Evolutionary conservation across 2,113 vertebrate genomes (phyloP).

Genomic region (Coryphaenoides rupestris): DNA sequence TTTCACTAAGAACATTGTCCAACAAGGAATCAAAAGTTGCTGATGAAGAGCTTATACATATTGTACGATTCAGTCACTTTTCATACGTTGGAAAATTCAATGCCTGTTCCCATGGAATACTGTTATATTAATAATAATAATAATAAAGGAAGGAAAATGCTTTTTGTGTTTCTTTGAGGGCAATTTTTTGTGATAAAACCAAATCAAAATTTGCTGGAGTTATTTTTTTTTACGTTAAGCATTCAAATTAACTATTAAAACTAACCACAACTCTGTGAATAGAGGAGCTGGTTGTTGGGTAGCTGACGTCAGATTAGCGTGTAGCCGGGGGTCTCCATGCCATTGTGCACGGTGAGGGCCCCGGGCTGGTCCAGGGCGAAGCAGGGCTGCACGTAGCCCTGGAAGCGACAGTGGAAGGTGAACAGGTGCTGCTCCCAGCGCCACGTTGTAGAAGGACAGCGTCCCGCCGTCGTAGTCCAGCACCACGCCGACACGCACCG

Average conservation of each 20-base stretch:
- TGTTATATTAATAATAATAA: constrained; percentile 67
- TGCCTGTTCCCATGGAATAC: constrained; percentile 81
- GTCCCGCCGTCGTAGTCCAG: constrained; percentile 81
- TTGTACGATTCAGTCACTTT: constrained; percentile 63
- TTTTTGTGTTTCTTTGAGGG: neutral
- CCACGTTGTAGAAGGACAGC: constrained; percentile 86
- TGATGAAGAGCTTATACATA: constrained; percentile 47
- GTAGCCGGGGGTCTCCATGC: constrained; percentile 67
- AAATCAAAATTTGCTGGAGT: too few relatives aligned
- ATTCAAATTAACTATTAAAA: neutral
- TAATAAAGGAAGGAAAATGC: constrained; percentile 23
- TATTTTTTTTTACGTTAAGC: too few relatives aligned
- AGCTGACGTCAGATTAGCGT: constrained; percentile 28
- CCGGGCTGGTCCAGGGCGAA: constrained; percentile 88
- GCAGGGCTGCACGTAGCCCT: constrained; percentile 82
- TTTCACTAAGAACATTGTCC: constrained; percentile 30
- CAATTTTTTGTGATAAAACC: too few relatives aligned
- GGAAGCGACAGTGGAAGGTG: constrained; percentile 78
- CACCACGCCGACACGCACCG: constrained; percentile 74
- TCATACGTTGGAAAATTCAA: constrained; percentile 71
- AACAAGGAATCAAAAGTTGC: constrained; percentile 5
- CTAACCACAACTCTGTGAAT: neutral
- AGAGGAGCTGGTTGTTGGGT: neutral
- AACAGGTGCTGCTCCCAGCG: constrained; percentile 84
- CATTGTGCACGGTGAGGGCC: constrained; percentile 74